Base-by-base conservation (phyloP, 1,140 invertebrate genomes). In the Ostrea denselamellosa region DNA sequence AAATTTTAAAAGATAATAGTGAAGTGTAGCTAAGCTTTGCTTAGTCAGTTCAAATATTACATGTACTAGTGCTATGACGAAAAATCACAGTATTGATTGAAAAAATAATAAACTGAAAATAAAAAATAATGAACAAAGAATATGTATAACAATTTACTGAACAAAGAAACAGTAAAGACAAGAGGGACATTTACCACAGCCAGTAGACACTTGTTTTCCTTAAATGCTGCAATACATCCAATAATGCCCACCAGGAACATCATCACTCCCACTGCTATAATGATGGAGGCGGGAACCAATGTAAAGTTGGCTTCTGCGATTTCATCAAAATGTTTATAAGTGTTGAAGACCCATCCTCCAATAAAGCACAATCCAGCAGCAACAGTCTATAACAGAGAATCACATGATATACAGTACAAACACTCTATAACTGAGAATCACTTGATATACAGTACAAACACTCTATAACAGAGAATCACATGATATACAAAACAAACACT, bases 201-300 rank as follows among this genome's bases (percentile, higher is more conserved):
- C 10, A 99, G 96, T 95, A 98, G 96, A 94, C 97, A 97, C 91
- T 97, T 97, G 89, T 97, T 98, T 95, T 98, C 97, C 90, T 97
- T 96, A 86, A 97, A 96, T 8, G 97, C 97, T 65, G 98, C 98
- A 93, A 97, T 97, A 94, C 98, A 98, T 84, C 98, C 98, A 68
- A 98, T 96, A 93, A 98, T 97, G 3, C 98, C 97, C 54, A 98
- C 96, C 68, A 98, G 95, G 85, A 98, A 96, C 94, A 99, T 97
- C 56, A 98, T 94, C 22, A 96, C 94, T 2, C 98, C 98, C 83
- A 96, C 96, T 25, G 96, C 96, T 86, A 99, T 95, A 87, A 98
- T 95, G 88, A 98, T 94, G 62, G 90, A 89, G 34, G 94, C 93
- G 19, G 94, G 94, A 28, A 94, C 90, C 28, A 95, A 88, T 0